Evolutionary conservation across 2,797 vertebrate genomes (phyloP).

Genomic region (Fistularia tabacaria): DNA sequence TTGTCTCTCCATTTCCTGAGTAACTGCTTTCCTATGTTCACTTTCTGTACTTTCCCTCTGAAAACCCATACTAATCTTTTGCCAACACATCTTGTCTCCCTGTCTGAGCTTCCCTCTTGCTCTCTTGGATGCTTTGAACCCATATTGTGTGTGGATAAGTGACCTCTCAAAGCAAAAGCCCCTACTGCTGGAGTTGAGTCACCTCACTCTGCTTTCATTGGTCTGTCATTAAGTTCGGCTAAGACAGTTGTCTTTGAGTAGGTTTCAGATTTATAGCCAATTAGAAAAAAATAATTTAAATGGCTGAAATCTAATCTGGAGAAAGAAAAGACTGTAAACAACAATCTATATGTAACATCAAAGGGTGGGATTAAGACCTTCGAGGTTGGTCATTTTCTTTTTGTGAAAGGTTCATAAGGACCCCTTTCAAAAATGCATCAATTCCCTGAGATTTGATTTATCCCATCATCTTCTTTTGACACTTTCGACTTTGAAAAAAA

Average conservation of each 20-base stretch:
- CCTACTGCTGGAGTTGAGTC: conserved; percentile 59
- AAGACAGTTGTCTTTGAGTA: conserved; percentile 40
- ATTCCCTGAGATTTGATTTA: conserved; percentile 38
- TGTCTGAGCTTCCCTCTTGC: conserved; percentile 10
- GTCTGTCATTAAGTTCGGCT: conserved; percentile 38
- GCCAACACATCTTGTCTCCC: background rate
- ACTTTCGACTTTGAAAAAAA: conserved; percentile 4
- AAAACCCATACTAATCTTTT: conserved; percentile 32
- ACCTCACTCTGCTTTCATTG: conserved; percentile 63
- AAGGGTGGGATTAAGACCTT: background rate
- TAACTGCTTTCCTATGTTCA: conserved; percentile 33
- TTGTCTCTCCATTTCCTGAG: conserved; percentile 52
- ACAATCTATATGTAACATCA: too few species aligned
- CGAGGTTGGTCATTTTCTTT: background rate
- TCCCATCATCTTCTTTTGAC: conserved; percentile 39
- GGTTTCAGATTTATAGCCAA: background rate
- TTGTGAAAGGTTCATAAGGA: conserved; percentile 10
- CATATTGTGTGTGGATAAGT: conserved; percentile 51
- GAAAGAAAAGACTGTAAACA: too few species aligned
- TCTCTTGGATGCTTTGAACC: conserved; percentile 49
- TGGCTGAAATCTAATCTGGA: too few species aligned
- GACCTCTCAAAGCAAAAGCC: conserved; percentile 58
- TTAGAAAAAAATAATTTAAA: too few species aligned
- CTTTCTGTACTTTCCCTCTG: conserved; percentile 11
- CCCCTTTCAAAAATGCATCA: conserved; percentile 28